Conservation (phyloP, 2,113 vertebrate genomes). For the Gobio gobio region DNA sequence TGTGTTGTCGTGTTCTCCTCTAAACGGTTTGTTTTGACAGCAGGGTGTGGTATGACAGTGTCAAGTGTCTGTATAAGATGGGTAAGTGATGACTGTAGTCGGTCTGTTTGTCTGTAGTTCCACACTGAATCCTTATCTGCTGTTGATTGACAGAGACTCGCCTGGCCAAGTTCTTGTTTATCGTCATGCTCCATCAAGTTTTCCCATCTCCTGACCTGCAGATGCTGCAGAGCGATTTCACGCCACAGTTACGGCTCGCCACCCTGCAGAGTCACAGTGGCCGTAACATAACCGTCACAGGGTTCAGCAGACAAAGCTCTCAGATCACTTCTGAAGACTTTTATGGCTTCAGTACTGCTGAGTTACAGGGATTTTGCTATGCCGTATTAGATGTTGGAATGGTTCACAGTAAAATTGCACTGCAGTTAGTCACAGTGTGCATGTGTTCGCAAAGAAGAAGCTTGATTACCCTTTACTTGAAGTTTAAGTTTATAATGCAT, state of each 20-base stretch:
- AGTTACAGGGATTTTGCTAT: not conserved
- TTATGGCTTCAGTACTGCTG: constrained; percentile 5
- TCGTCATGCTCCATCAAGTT: constrained; percentile 39
- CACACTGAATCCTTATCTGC: constrained; percentile 37
- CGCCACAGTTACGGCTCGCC: constrained; percentile 42
- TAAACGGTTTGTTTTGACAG: constrained; percentile 56
- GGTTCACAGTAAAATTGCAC: not conserved
- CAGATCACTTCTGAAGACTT: constrained; percentile 25
- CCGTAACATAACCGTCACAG: constrained; percentile 19
- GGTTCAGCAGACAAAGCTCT: constrained; percentile 25
- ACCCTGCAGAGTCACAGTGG: constrained; percentile 43
- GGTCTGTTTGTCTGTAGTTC: constrained; percentile 26
- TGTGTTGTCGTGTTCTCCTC: constrained; percentile 2
- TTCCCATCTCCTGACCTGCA: constrained; percentile 42
- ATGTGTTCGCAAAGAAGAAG: not conserved
- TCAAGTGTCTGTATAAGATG: constrained; percentile 22
- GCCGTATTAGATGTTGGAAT: not conserved
- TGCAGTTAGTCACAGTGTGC: not conserved
- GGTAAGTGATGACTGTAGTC: constrained; percentile 15
- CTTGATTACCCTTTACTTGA: not conserved
- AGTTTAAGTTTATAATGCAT: not conserved
- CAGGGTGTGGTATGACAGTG: constrained; percentile 14
- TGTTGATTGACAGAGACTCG: constrained; percentile 47
- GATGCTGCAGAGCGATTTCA: constrained; percentile 38
- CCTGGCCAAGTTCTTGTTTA: constrained; percentile 56